Evolutionary conservation across 2,888 invertebrate species (phyloP).

Genomic region (Polietes domitor): DNA sequence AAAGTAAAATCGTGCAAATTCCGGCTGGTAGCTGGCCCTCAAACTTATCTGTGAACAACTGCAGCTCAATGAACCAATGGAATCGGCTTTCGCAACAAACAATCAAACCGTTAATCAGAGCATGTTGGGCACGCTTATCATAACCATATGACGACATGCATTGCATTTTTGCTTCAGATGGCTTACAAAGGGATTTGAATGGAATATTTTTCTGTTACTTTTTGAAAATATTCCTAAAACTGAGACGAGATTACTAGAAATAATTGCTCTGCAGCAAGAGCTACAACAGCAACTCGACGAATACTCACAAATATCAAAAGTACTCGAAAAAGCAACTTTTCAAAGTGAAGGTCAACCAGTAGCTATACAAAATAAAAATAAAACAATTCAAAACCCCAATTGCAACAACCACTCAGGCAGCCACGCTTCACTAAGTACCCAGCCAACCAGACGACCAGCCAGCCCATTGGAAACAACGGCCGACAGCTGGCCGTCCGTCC

Average conservation of each 20-base stretch:
- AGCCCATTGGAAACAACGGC: neutral
- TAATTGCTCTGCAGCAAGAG: neutral
- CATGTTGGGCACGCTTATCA: no score
- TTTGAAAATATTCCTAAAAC: neutral
- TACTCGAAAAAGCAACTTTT: slow-evolving; percentile 50
- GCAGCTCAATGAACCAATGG: neutral
- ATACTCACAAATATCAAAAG: neutral
- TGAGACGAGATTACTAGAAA: neutral
- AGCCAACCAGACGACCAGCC: neutral
- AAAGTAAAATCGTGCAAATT: slow-evolving; percentile 40
- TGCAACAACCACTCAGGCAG: neutral
- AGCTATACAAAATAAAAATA: neutral
- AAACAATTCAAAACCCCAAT: neutral
- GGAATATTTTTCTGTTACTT: neutral
- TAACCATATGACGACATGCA: neutral
- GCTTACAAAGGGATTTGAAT: neutral
- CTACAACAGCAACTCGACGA: neutral
- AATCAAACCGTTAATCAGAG: neutral
- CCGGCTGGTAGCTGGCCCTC: slow-evolving; percentile 3
- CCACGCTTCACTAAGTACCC: neutral
- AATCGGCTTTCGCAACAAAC: neutral
- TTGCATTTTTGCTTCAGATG: neutral
- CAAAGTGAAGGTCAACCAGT: slow-evolving; percentile 66
- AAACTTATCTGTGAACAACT: slow-evolving; percentile 21
- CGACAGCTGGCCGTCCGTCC: neutral